phyloP scores from a whole-genome alignment of 2,888 invertebrate genomes.

The Luperina testacea region DNA sequence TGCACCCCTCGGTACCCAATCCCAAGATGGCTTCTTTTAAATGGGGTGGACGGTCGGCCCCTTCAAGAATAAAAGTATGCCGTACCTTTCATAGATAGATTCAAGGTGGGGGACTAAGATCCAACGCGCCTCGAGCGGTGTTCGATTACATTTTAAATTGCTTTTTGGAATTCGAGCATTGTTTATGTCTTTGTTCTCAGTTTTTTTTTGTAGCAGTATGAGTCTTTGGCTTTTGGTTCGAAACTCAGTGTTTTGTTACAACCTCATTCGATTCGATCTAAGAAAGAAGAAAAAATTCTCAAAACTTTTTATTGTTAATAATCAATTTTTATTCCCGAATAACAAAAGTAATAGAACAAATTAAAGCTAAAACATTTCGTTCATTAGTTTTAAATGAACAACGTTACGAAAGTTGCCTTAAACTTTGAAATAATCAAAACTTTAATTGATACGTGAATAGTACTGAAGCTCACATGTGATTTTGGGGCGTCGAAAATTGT shows the following conservation, averaged over 20 bases:
- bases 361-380: constrained; percentile 47
- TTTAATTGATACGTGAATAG: constrained; percentile 71
- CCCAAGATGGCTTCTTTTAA: constrained; percentile 90
- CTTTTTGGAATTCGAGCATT: constrained; percentile 82
- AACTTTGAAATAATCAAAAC: constrained; percentile 70
- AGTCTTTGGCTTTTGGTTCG: constrained; percentile 55
- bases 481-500: constrained; percentile 45
- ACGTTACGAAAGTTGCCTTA: constrained; percentile 59
- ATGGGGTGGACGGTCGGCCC: constrained; percentile 88
- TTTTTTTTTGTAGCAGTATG: constrained; percentile 66
- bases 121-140: constrained; percentile 69
- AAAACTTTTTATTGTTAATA: constrained; percentile 4
- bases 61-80: constrained; percentile 89
- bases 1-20: constrained; percentile 78
- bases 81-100: constrained; percentile 84
- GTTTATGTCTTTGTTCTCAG: constrained; percentile 65
- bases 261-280: constrained; percentile 4
- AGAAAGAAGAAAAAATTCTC: background rate
- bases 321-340: background rate
- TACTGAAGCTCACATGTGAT: constrained; percentile 58
- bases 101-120: constrained; percentile 83
- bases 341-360: constrained; percentile 11
- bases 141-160: constrained; percentile 87
- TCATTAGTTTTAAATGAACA: constrained; percentile 62
- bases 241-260: constrained; percentile 38